Evolutionary conservation across 2,113 vertebrate species (phyloP), one percentile per base, ranked within the genome.

Genomic region (Paramisgurnus dabryanus): DNA sequence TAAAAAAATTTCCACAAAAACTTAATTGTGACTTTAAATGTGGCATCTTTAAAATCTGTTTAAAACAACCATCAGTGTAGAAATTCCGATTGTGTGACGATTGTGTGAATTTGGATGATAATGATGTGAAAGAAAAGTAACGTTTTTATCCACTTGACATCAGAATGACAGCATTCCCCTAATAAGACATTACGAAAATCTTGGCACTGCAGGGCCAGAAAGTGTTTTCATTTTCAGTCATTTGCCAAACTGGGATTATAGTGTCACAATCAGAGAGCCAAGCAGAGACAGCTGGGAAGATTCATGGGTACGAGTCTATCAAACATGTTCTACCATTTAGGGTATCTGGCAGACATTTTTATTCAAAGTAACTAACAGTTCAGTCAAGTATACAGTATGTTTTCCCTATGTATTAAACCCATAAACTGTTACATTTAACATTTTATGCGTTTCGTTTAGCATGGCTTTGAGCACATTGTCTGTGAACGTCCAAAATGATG

Each of bases 191-290:
- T 73, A 73, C 71, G 39, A 61, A 11, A 72, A 53, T 8, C 70
- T 45, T 61, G 71, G 40, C 55, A 45, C 40, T 22, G 55, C 39
- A 5, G 17, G 11, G 39, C 9, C 55, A 60, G 55, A 73, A 73
- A 73, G 70, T 18, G 39, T 71, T 72, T 58, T 50, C 70, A 15
- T 57, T 50, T 15, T 41, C 8, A 72, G 69, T 58, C 41, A 58
- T 58, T 57, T 58, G 53, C 69, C 69, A 61, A 74, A 60, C 11
- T 15, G 40, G 60, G 71, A 60, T 39, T 74, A 61, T 45, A 61
- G 55, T 61, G 71, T 74, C 71, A 74, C 71, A 74, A 22, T 74
- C 55, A 74, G 55, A n/a, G 39, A 73, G 71, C 55, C 71, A 73
- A 60, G 55, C n/a, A 40, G 13, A 40, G 18, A 13, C 27, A n/a